Base-by-base conservation (phyloP, 2,888 invertebrate species). In the Eupithecia inturbata region DNA sequence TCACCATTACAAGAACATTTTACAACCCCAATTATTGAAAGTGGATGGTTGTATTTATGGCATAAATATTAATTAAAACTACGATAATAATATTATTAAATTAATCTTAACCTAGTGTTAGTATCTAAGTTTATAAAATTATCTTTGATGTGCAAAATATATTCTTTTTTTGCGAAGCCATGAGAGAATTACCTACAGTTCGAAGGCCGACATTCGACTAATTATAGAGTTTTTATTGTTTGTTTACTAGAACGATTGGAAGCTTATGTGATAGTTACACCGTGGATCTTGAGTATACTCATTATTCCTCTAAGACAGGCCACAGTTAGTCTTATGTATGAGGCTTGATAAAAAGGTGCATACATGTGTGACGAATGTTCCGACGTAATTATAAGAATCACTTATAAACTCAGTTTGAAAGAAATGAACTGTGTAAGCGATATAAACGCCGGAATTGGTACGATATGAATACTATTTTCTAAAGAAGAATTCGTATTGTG, bases 81-180 rank as follows among this genome's bases (percentile, higher is more conserved):
- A 60, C 66, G 39, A 22, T 66, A 66, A 39, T n/a, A 39, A 53
- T 53, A 53, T 53, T 39, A 60, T 71, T 70, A 67, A 39, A 67
- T 73, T 74, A 78, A 41, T 67, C 74, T 74, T 75, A 75, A 10
- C 36, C 67, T 71, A 76, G 41, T 66, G 68, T 75, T 75, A 75
- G 68, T 36, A 62, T 70, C 41, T 68, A 62, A 60, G 36, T 69
- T 71, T 74, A 68, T 76, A 77, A 77, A 71, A 77, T 72, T 77
- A 72, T 75, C 70, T 77, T 74, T 77, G 75, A 77, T 72, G 75
- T 75, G 78, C 75, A 77, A 78, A 78, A 75, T 77, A 78, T 73
- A 77, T 70, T 74, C 31, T 66, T 36, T 63, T 62, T 63, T 66
- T 41, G 39, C 39, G 14, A 66, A 64, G 63, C 63, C 63, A 64